Base-by-base conservation (phyloP, 1,140 invertebrate species). In the Trichonephila clavipes region DNA sequence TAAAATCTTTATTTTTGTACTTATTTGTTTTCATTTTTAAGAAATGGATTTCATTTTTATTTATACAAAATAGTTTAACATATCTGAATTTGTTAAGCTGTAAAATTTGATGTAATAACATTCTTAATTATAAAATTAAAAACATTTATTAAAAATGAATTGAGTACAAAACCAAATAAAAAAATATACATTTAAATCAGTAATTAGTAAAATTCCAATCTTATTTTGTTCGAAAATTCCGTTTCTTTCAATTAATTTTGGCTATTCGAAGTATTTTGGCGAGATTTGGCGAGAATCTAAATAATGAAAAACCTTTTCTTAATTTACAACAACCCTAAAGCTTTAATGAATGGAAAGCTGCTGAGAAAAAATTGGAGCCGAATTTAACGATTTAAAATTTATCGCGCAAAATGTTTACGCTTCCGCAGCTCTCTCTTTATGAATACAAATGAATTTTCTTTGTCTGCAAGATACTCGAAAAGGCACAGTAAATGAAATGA, bases 331-430 rank as follows among this genome's bases (percentile, higher is more conserved):
- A 93, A 93, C 92, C 91, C 86, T 81, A 77, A 21, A 77, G 24
- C 12, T 58, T 81, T 93, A 88, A 92, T 72, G 21, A 59, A 93
- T 61, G 51, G 18, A 28, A 77, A 51, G 24, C 77, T 81, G 58
- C n/a, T 12, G 58, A 88, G 59, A 62, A 88, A 88, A 77, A 93
- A 77, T 61, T 8, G 51, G 58, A 44, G 28, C 69, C 14, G 86
- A 81, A 87, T 87, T 81, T 93, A 88, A 82, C 66, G 85, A 88
- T 88, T 93, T 24, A 93, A 93, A 93, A 93, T 93, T 93, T 93
- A 93, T 93, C 59, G 64, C 40, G 21, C 24, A 88, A 88, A 88
- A 93, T 93, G 92, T 93, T 93, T 93, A 93, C 92, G 92, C 92
- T 93, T 93, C 92, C 86, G 51, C 83, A 93, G 86, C 83, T 93